Base-by-base conservation (phyloP, 2,797 vertebrate species). In the Eulemur albifrons region DNA sequence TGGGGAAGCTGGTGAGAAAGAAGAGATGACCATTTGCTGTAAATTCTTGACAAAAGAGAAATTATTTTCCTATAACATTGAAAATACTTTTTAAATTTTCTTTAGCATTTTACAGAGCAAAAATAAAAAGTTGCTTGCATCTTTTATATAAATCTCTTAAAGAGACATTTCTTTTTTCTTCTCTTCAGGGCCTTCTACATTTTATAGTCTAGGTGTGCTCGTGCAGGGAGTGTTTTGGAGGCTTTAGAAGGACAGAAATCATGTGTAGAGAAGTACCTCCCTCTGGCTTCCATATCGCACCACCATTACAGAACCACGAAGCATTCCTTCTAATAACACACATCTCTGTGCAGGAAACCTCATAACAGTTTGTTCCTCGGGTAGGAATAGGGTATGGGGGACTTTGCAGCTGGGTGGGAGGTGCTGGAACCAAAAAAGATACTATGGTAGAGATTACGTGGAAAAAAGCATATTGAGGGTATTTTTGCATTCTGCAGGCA, bases 41-140 rank as follows among this genome's bases (percentile, higher is more conserved):
- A n/a, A 94, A 82, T 7, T 7, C 48, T 61, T 79, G 45, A 87
- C 69, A 67, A 89, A 95, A 76, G 18, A 88, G 23, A 94, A 96
- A 69, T 80, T 54, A 43, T 85, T 73, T 87, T 65, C 25, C 65
- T 70, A 9, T 93, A 96, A 79, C 38, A 45, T 57, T 89, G 54
- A 97, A 96, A 97, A 96, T 80, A 96, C 50, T 59, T 54, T 97
- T 92, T 43, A 84, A 72, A 80, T 93, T 97, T 94, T 86, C 57
- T 69, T 94, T 84, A 96, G 92, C 87, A 75, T 92, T 93, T 95
- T 89, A 97, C 67, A 94, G 20, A 95, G 89, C 76, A 96, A 97
- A 95, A 94, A 93, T 82, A 93, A 84, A 90, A 90, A 72, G 27
- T 23, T 40, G 50, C 67, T 63, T 63, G 57, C 73, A 88, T 85